phyloP scores from a whole-genome alignment of 2,113 vertebrate species.

The Gadus macrocephalus region DNA sequence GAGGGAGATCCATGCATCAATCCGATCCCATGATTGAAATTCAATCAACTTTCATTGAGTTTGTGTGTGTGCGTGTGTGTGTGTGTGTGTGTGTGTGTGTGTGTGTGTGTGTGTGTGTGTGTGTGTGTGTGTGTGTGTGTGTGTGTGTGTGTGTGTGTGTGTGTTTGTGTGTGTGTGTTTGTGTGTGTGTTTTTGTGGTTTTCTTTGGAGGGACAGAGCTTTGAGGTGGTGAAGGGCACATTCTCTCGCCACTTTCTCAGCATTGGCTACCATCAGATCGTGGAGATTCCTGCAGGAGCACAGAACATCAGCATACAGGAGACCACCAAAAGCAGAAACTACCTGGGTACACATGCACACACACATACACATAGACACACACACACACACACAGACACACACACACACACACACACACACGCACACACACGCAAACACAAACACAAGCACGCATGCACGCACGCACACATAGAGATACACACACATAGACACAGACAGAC shows the following conservation, averaged over 20 bases:
- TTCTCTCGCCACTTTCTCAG: constrained; percentile 60
- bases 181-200: constrained; percentile 18
- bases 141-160: not conserved
- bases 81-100: not conserved
- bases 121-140: not conserved
- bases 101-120: not conserved
- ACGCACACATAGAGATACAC: no score
- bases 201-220: constrained; percentile 42
- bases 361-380: constrained; percentile 9
- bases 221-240: constrained; percentile 60
- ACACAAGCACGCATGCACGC: not conserved
- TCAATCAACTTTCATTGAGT: constrained; percentile 3
- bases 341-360: constrained; percentile 60
- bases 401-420: constrained; percentile 4
- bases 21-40: constrained; percentile 27
- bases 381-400: constrained; percentile 4
- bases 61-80: not conserved
- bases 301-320: constrained; percentile 64
- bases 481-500: no score
- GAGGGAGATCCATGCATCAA: constrained; percentile 23
- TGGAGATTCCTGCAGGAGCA: constrained; percentile 68
- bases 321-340: constrained; percentile 68
- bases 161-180: not conserved
- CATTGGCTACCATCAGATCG: constrained; percentile 71
- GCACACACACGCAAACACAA: not conserved